These are phyloP conservation scores for Grammomys surdaster DNA, from an alignment of 2,113 vertebrate genomes.

Conservation along the genomic window DNA sequence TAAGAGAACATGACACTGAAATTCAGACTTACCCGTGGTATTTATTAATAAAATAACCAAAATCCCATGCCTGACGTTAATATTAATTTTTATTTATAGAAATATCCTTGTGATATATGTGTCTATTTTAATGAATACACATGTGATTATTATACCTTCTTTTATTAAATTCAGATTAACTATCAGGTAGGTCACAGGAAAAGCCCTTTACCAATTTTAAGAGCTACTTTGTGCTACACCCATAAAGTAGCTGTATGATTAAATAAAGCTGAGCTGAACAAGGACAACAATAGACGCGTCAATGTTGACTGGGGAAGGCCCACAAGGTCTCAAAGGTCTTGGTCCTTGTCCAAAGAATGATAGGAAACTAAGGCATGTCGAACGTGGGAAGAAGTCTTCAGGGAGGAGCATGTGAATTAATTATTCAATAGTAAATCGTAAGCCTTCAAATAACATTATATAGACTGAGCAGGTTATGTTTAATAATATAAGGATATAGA, in stretches of 20 bases:
- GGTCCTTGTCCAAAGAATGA: no score
- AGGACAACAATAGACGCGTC: no score
- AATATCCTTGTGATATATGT: neutral
- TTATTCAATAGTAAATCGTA: neutral
- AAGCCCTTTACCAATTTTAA: neutral
- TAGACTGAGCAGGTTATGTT: neutral
- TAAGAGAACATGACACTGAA: neutral
- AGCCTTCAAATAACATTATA: no score
- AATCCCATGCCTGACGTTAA: neutral
- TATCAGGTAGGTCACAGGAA: neutral
- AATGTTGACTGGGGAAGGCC: neutral
- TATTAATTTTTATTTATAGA: slow-evolving; percentile 43
- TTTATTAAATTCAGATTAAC: neutral
- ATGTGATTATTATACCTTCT: neutral
- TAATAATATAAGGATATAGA: neutral
- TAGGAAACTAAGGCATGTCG: neutral
- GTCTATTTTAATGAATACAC: neutral
- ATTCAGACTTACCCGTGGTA: neutral
- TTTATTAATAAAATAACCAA: neutral
- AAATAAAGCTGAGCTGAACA: neutral
- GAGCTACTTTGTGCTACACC: neutral
- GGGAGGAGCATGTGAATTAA: neutral
- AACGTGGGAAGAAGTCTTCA: neutral
- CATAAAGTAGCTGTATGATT: neutral
- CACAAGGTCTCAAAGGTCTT: neutral